Base-by-base conservation (phyloP, 2,797 vertebrate species). In the Ceryle rudis region DNA sequence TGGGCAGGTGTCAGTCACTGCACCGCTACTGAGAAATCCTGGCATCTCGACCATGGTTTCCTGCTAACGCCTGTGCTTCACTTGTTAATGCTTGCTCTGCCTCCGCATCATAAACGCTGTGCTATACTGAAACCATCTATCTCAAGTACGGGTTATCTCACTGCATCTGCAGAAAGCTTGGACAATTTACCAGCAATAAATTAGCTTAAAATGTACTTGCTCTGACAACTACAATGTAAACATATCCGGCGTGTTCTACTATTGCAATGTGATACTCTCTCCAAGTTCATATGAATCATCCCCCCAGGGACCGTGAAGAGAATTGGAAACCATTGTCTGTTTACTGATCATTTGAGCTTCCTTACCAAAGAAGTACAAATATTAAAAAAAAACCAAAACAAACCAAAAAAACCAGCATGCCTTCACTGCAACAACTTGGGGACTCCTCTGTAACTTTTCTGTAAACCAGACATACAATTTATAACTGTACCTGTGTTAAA, bases 171-270 rank as follows among this genome's bases (percentile, higher is more conserved):
- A 81, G 93, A 86, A 49, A 61, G 29, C 55, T 64, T 44, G 41
- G 77, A 67, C n/a, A 86, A 62, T 11, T 81, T 72, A 41, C 15
- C 13, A 49, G 23, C 86, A 70, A 62, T 49, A 90, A 69, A 86
- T 84, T 65, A 92, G 58, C 42, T 75, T 75, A 75, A 69, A 90
- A 75, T 13, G 42, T 86, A 60, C 52, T 77, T 73, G 70, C 31
- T 89, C 66, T 89, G 86, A 90, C 88, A 92, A 77, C 70, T 86
- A 72, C 73, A 58, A 44, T 25, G 66, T 92, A 86, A 96, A 90
- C n/a, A 62, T 5, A 92, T 23, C 75, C 5, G 1, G 39, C 29
- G 62, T 78, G 64, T 82, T 71, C 82, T 66, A 42, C 41, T 61
- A 74, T 46, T 78, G 82, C 70, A 86, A 28, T 4, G 49, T n/a